These are phyloP conservation scores for Acanthosepion esculentum DNA, from an alignment of 2,888 invertebrate species.

Conservation along the genomic window DNA sequence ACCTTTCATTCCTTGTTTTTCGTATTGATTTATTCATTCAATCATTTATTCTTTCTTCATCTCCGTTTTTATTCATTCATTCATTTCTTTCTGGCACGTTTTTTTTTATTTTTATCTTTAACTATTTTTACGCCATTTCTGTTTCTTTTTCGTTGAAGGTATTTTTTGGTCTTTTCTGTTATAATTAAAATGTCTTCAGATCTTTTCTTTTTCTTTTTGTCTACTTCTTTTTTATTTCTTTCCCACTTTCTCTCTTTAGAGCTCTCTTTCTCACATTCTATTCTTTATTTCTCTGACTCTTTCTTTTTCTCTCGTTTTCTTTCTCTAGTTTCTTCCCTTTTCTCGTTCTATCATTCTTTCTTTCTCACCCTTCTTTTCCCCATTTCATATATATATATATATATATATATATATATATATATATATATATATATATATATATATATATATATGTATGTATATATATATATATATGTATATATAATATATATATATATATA, in stretches of 20 bases:
- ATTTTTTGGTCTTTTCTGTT: too few relatives aligned
- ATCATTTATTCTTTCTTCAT: not conserved
- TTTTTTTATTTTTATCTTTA: not conserved
- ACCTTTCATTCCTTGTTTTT: constrained; percentile 11
- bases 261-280: not conserved
- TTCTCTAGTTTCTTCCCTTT: not conserved
- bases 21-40: not conserved
- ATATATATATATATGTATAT: too few relatives aligned
- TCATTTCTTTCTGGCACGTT: not conserved
- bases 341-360: not conserved
- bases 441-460: too few relatives aligned
- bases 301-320: not conserved
- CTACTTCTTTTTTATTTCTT: not conserved
- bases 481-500: too few relatives aligned
- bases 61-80: not conserved
- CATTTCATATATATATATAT: too few relatives aligned
- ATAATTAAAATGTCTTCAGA: too few relatives aligned
- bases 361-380: not conserved
- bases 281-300: not conserved
- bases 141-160: too few relatives aligned
- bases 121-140: too few relatives aligned
- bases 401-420: too few relatives aligned
- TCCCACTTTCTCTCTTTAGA: not conserved
- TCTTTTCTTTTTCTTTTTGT: too few relatives aligned
- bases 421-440: too few relatives aligned